Percentiles rank a stretch among this genome's conserved stretches.
Conservation (phyloP, 2,113 vertebrate genomes). For the Mionectes macconnelli region DNA sequence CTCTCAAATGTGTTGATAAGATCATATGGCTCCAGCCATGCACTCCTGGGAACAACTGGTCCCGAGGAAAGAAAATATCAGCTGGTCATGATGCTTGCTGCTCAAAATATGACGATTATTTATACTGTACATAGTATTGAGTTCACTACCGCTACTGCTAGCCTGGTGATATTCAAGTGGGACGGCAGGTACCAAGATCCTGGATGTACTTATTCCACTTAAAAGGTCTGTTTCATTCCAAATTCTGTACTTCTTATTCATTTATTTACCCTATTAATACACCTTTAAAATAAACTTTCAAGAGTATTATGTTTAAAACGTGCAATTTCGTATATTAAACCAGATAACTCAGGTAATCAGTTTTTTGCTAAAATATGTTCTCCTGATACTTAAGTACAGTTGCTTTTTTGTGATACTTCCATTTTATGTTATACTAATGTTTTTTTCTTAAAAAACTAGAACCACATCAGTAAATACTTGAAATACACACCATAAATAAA, state of each 20-base stretch:
- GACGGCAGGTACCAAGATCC: not conserved
- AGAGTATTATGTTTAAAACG: not conserved
- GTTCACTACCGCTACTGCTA: constrained; percentile 58
- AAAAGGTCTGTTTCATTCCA: constrained; percentile 36
- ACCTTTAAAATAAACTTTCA: not conserved
- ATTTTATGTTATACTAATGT: not conserved
- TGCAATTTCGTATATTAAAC: not conserved
- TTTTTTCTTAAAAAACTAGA: not conserved
- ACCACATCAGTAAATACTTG: not conserved
- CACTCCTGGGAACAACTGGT: constrained; percentile 80
- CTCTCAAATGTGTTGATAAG: constrained; percentile 74
- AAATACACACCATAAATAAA: not conserved
- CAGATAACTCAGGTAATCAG: not conserved
- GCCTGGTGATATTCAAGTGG: constrained; percentile 38
- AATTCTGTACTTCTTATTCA: not conserved
- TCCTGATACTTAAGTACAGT: not conserved
- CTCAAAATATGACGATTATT: constrained; percentile 79
- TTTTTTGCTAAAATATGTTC: not conserved
- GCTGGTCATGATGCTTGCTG: constrained; percentile 76
- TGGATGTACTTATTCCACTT: constrained; percentile 32
- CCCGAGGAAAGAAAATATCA: constrained; percentile 75
- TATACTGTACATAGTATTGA: constrained; percentile 75
- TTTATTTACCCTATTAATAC: not conserved
- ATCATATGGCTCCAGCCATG: constrained; percentile 77
- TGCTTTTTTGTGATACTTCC: not conserved